Percentiles rank a stretch among this genome's conserved stretches.
phyloP scores from a whole-genome alignment of 2,888 invertebrate species.

The Agrochola litura region DNA sequence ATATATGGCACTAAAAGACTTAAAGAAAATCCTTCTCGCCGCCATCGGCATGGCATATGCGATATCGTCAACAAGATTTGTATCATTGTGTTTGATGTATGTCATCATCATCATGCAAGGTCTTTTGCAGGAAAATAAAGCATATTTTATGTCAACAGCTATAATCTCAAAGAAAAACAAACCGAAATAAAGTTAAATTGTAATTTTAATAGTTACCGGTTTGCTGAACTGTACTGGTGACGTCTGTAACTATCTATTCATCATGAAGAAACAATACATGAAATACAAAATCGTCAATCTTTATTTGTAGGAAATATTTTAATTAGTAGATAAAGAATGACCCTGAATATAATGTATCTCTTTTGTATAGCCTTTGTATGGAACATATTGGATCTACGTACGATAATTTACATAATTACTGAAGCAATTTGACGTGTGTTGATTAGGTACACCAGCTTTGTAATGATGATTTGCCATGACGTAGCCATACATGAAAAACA shows the following conservation, averaged over 20 bases:
- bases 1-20: too few relatives aligned
- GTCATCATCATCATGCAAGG: conserved; percentile 27
- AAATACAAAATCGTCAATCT: conserved; percentile 3
- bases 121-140: conserved; percentile 32
- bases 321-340: conserved; percentile 18
- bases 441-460: background rate
- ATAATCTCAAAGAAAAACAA: conserved; percentile 22
- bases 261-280: background rate
- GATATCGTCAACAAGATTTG: conserved; percentile 4
- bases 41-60: too few relatives aligned
- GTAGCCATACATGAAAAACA: background rate
- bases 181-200: conserved; percentile 7
- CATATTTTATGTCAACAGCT: background rate
- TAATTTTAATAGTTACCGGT: conserved; percentile 14
- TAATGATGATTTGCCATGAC: background rate
- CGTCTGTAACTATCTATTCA: background rate
- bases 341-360: conserved; percentile 14
- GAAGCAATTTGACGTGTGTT: background rate
- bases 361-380: conserved; percentile 24
- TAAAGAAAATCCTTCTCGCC: too few relatives aligned
- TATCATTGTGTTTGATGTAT: conserved; percentile 7
- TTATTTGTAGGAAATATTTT: background rate
- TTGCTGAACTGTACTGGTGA: background rate
- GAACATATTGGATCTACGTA: background rate
- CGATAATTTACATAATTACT: conserved; percentile 10